Evolutionary conservation across 1,140 invertebrate species (phyloP), one percentile per base, ranked within the genome.

Genomic region (Hirudo medicinalis): DNA sequence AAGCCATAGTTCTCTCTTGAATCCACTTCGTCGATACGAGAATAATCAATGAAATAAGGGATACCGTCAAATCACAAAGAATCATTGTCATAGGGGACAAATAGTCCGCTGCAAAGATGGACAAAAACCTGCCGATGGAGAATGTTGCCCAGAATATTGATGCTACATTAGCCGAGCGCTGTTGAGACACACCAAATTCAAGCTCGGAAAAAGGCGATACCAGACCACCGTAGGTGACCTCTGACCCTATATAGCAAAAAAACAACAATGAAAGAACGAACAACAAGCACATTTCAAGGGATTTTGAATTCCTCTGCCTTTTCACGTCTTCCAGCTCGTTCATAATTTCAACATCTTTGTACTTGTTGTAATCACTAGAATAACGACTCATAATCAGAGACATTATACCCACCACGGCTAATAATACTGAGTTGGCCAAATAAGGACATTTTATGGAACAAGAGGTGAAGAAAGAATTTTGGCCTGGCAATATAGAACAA

Each of bases 131-230:
- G 4, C 80, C 81, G 22, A 80, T 74, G 19, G 84, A 82, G 36
- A 85, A 78, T 5, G 80, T 77, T 6, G 83, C 84, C 84, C 84
- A 85, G 73, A 84, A 85, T 13, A 82, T 72, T 15, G 82, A 80
- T 5, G 82, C 80, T 49, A 84, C 74, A 63, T 79, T 78, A 4
- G 80, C 78, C 17, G 81, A 83, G 53, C 78, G 76, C 5, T 76
- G 71, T 68, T 80, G 78, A 9, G 76, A 75, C 75, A 80, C 80
- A 9, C 75, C 32, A 22, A 77, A 74, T 55, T 78, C 77, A 25
- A 77, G 73, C 43, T 81, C 76, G 43, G 79, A 76, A 75, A 84
- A 84, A 11, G 80, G 79, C 54, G 80, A 75, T 0, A 83, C 71
- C 20, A 84, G 76, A n/a, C 83, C 83, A 54, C 83, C 83, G 75